phyloP scores from a whole-genome alignment of 2,113 vertebrate genomes.

The Tenebrosternarchus preto region DNA sequence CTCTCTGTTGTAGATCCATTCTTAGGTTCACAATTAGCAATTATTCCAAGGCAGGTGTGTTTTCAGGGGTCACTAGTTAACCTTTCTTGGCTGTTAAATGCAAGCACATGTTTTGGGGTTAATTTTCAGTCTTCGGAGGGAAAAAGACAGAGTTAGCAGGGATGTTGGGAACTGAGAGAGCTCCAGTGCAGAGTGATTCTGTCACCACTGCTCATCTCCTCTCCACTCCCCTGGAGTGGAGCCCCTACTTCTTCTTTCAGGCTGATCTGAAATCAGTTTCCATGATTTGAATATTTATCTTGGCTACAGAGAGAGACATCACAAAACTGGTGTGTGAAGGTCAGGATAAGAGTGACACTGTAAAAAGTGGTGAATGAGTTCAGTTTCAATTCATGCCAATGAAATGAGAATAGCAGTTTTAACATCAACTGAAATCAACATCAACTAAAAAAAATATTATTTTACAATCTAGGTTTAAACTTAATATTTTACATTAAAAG shows the following conservation, averaged over 20 bases:
- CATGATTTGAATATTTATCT: neutral
- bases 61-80: slow-evolving; percentile 27
- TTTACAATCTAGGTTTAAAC: too few relatives aligned
- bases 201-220: neutral
- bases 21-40: neutral
- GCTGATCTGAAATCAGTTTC: slow-evolving; percentile 10
- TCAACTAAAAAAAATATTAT: too few relatives aligned
- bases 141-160: neutral
- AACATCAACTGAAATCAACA: too few relatives aligned
- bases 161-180: neutral
- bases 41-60: slow-evolving; percentile 15
- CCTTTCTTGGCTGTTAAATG: neutral
- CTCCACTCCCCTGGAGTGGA: neutral
- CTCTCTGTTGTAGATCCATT: neutral
- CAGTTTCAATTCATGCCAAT: neutral
- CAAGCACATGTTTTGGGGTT: slow-evolving; percentile 14
- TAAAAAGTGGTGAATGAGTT: neutral
- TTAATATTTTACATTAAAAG: too few relatives aligned
- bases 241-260: neutral
- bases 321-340: neutral
- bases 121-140: neutral
- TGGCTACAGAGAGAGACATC: neutral
- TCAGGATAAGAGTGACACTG: neutral
- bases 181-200: neutral
- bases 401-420: neutral